Conservation (phyloP, 2,888 invertebrate genomes). For the Mylabris sibirica region DNA sequence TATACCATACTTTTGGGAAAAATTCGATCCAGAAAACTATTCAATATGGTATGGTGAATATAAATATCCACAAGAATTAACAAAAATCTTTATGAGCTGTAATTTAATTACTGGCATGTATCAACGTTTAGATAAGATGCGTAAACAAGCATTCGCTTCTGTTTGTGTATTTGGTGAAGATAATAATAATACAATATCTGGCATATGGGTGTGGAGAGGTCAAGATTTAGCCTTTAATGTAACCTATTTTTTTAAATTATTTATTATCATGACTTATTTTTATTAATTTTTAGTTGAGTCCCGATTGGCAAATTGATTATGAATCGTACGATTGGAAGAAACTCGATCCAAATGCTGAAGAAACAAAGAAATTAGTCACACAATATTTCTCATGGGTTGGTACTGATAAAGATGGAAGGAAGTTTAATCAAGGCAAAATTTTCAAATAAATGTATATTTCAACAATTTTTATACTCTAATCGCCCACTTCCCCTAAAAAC, state of each 20-base stretch:
- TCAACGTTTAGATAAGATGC: constrained; percentile 97
- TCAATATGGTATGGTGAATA: constrained; percentile 98
- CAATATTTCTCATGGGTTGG: constrained; percentile 94
- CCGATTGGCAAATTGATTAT: constrained; percentile 97
- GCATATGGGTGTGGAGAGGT: constrained; percentile 98
- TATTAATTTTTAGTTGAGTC: constrained; percentile 69
- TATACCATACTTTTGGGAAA: constrained; percentile 97
- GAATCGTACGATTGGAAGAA: constrained; percentile 97
- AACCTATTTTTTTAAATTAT: constrained; percentile 36
- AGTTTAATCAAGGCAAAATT: constrained; percentile 98
- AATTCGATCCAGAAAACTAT: constrained; percentile 95
- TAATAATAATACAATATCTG: constrained; percentile 91
- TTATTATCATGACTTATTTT: constrained; percentile 15
- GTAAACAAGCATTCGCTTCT: constrained; percentile 95
- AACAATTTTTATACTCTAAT: constrained; percentile 13
- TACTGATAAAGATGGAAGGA: constrained; percentile 83
- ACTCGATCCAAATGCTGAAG: constrained; percentile 79
- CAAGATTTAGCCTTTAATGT: constrained; percentile 89
- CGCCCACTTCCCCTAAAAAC: not conserved
- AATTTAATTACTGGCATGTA: constrained; percentile 98
- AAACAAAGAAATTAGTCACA: constrained; percentile 85
- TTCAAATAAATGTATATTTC: constrained; percentile 78
- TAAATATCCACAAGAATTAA: constrained; percentile 91
- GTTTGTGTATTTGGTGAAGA: constrained; percentile 92
- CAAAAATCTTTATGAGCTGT: constrained; percentile 91